These are phyloP conservation scores for Myiozetetes cayanensis DNA, from an alignment of 2,113 vertebrate genomes.

Conservation along the genomic window DNA sequence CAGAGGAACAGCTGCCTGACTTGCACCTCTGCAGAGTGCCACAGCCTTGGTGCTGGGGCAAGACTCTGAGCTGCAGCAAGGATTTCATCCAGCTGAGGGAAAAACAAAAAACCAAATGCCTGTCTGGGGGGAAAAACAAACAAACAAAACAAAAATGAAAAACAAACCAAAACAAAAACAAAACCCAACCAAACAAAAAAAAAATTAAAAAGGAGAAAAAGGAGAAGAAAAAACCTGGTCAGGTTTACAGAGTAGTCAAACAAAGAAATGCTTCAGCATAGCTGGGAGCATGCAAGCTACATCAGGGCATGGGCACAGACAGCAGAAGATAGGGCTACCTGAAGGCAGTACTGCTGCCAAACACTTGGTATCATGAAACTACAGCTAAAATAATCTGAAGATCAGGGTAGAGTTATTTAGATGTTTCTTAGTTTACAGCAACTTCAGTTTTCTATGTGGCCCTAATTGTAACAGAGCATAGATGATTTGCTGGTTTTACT, in stretches of 20 bases:
- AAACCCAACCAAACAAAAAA: no score
- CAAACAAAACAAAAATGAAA: fast-evolving
- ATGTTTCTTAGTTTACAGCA: background rate
- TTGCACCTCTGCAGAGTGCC: background rate
- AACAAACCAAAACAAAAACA: no score
- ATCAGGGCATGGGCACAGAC: background rate
- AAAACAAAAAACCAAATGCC: background rate
- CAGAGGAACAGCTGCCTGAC: background rate
- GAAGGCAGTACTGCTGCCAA: background rate
- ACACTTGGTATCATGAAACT: background rate
- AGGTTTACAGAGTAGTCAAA: background rate
- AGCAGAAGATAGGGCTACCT: background rate
- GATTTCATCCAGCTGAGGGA: background rate
- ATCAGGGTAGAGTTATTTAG: background rate
- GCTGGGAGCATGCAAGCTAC: background rate
- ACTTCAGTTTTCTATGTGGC: background rate
- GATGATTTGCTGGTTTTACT: background rate
- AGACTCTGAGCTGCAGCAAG: background rate
- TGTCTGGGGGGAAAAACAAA: background rate
- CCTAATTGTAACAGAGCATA: background rate
- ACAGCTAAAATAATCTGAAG: background rate
- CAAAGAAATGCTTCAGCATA: background rate
- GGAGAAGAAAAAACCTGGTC: background rate
- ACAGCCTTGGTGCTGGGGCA: background rate
- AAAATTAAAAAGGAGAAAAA: no score